These are phyloP conservation scores for Mactromeris polynyma DNA, from an alignment of 2,888 invertebrate genomes.

Conservation along the genomic window DNA sequence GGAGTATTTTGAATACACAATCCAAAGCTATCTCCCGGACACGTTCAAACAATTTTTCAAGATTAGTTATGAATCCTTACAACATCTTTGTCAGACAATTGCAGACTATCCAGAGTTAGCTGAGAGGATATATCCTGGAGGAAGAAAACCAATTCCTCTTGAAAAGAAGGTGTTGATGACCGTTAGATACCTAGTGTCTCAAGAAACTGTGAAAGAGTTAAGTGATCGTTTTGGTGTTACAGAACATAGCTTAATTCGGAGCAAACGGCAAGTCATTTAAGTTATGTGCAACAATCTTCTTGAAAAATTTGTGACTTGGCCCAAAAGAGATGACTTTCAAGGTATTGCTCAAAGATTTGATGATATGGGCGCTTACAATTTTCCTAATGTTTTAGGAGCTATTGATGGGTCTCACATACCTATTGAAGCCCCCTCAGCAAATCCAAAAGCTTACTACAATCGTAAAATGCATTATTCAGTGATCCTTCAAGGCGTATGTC, in stretches of 20 bases:
- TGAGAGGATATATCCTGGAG: slow-evolving; percentile 37
- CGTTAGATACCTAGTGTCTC: slow-evolving; percentile 54
- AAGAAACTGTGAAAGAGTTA: slow-evolving; percentile 56
- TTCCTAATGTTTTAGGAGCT: no score
- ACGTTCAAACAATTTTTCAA: slow-evolving; percentile 57
- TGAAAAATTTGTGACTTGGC: no score
- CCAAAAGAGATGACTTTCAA: no score
- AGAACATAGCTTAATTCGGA: slow-evolving; percentile 43
- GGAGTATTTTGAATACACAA: slow-evolving; percentile 48
- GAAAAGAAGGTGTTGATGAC: slow-evolving; percentile 56
- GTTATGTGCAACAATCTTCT: slow-evolving; percentile 43
- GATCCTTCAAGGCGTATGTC: no score
- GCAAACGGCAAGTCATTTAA: slow-evolving; percentile 47
- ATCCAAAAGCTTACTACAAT: no score
- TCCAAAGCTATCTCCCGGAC: slow-evolving; percentile 54
- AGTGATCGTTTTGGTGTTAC: slow-evolving; percentile 58
- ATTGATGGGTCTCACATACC: no score
- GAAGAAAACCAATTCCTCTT: slow-evolving; percentile 50
- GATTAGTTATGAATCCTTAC: slow-evolving; percentile 41
- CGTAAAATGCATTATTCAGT: no score
- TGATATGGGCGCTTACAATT: no score
- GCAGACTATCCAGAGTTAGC: slow-evolving; percentile 21
- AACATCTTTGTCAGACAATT: slow-evolving; percentile 36
- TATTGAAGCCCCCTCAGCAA: no score
- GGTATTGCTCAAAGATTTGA: no score